Conservation (phyloP, 1,140 invertebrate genomes). For the Rhyacophila brunnea region DNA sequence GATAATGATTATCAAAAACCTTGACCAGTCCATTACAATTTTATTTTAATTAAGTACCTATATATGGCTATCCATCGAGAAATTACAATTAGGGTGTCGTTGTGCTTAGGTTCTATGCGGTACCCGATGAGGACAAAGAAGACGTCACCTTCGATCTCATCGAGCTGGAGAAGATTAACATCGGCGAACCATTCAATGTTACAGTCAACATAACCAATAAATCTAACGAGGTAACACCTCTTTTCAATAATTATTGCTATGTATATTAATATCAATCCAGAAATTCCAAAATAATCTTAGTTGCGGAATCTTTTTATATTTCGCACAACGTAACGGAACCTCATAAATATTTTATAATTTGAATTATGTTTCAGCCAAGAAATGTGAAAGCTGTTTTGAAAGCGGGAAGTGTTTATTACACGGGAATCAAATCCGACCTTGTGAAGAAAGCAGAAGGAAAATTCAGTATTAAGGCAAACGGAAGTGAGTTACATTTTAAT, state of each 20-base stretch:
- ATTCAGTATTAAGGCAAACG: slow-evolving; percentile 57
- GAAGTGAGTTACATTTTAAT: slow-evolving; percentile 54
- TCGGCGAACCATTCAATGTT: slow-evolving; percentile 68
- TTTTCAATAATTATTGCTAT: not conserved
- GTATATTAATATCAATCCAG: slow-evolving; percentile 3
- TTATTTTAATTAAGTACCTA: no score
- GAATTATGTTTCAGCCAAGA: no score
- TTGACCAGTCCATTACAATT: no score
- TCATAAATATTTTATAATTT: no score
- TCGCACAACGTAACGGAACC: no score
- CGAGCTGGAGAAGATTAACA: slow-evolving; percentile 66
- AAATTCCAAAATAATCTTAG: no score
- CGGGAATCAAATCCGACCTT: slow-evolving; percentile 66
- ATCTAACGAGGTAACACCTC: slow-evolving; percentile 51
- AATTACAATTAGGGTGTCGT: no score
- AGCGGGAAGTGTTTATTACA: slow-evolving; percentile 74
- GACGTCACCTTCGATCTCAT: slow-evolving; percentile 69
- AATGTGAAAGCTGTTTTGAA: slow-evolving; percentile 64
- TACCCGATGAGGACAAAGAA: slow-evolving; percentile 55
- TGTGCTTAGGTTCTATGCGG: slow-evolving; percentile 58
- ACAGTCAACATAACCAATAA: slow-evolving; percentile 67
- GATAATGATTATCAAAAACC: no score
- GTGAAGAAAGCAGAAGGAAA: slow-evolving; percentile 69
- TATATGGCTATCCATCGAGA: no score
- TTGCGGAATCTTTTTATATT: no score